Evolutionary conservation across 2,113 vertebrate genomes (phyloP).

Genomic region (Tupaia chinensis): DNA sequence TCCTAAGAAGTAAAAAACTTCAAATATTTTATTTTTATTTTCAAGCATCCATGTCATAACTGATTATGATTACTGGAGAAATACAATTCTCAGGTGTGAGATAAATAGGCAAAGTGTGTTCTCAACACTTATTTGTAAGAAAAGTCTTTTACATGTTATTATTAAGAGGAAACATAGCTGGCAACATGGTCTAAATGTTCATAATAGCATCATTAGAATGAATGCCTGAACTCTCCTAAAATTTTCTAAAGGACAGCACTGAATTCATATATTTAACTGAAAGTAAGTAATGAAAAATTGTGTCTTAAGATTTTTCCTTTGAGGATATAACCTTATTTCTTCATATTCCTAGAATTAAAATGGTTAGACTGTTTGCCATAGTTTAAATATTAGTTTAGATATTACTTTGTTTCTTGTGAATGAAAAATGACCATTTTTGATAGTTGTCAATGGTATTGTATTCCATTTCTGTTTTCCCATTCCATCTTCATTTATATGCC

Average conservation of each 20-base stretch:
- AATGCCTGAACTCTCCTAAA: not conserved
- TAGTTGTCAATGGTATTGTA: not conserved
- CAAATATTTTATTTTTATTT: constrained; percentile 41
- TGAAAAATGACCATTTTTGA: constrained; percentile 3
- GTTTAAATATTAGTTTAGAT: not conserved
- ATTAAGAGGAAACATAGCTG: constrained; percentile 15
- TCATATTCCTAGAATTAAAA: constrained; percentile 10
- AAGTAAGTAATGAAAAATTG: constrained; percentile 38
- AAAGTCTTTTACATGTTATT: constrained; percentile 4
- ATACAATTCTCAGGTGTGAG: constrained; percentile 19
- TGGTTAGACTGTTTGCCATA: not conserved
- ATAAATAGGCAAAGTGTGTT: not conserved
- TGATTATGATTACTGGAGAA: constrained; percentile 51
- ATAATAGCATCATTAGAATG: not conserved
- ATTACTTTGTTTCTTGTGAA: constrained; percentile 24
- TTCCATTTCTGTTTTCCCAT: not conserved
- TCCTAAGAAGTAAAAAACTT: constrained; percentile 6
- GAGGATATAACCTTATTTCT: constrained; percentile 25
- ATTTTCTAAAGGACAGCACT: not conserved
- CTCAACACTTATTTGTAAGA: constrained; percentile 33
- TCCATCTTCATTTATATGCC: not conserved
- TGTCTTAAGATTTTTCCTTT: constrained; percentile 14
- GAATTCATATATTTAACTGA: not conserved
- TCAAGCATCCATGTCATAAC: not conserved
- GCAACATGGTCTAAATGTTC: not conserved